Evolutionary conservation across 2,113 vertebrate genomes (phyloP).

Genomic region (Clarias batrachus): DNA sequence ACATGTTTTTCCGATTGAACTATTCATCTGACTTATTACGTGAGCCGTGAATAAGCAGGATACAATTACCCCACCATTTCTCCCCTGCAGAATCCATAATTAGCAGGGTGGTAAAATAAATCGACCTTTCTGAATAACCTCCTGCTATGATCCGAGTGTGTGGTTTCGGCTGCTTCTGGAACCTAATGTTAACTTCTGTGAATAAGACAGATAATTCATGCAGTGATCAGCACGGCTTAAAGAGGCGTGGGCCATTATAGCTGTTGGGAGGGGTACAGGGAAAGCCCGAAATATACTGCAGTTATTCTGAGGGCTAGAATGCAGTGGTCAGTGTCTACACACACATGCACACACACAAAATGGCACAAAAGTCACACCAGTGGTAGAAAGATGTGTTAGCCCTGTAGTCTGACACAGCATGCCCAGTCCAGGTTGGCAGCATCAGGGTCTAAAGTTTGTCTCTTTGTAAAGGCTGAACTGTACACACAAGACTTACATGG

Average conservation of each 20-base stretch:
- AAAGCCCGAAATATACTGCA: background rate
- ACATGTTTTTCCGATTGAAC: background rate
- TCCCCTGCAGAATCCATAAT: constrained; percentile 13
- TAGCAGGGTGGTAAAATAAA: background rate
- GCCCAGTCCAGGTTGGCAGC: constrained; percentile 19
- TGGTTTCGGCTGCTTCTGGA: background rate
- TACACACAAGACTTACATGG: constrained; percentile 21
- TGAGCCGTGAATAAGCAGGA: constrained; percentile 5
- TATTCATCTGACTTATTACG: constrained; percentile 7
- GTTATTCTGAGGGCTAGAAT: constrained; percentile 6
- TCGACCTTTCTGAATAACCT: constrained; percentile 12
- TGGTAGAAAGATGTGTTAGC: background rate
- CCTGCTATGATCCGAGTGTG: background rate
- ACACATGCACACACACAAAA: background rate
- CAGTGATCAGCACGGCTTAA: background rate
- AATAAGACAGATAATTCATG: constrained; percentile 30
- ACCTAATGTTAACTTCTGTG: constrained; percentile 23
- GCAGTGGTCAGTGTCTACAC: background rate
- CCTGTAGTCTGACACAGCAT: constrained; percentile 1
- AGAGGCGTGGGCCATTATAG: background rate
- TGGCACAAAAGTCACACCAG: constrained; percentile 12
- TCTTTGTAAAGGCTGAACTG: background rate
- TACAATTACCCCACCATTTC: background rate
- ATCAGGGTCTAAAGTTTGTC: constrained; percentile 27
- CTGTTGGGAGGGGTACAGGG: constrained; percentile 12